A percentile compares a stretch with the other conserved stretches of the same genome.
Evolutionary conservation across 1,140 invertebrate species (phyloP).

Genomic region (Drosophila eugracilis): DNA sequence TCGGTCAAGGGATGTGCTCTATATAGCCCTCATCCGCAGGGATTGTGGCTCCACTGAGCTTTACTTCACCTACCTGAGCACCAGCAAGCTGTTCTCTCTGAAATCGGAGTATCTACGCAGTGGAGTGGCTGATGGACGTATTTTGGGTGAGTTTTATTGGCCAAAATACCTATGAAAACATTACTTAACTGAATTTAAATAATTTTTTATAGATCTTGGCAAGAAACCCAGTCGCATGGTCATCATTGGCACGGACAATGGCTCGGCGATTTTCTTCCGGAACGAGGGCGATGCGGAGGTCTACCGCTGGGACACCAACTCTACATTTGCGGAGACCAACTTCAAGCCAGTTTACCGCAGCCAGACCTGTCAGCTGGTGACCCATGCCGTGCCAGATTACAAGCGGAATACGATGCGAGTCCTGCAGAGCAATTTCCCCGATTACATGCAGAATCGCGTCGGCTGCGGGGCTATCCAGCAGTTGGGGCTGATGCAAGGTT

Average conservation of each 20-base stretch:
- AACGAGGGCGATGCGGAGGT: conserved; percentile 87
- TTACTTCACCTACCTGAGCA: conserved; percentile 87
- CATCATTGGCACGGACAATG: conserved; percentile 88
- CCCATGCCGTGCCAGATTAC: conserved; percentile 87
- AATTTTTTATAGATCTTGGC: conserved; percentile 85
- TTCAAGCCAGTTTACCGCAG: conserved; percentile 86
- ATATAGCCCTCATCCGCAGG: conserved; percentile 86
- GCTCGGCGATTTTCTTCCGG: conserved; percentile 87
- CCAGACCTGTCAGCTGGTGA: conserved; percentile 86
- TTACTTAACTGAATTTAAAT: neutral
- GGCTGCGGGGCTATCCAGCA: conserved; percentile 87
- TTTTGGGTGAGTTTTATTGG: conserved; percentile 77
- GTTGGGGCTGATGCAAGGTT: conserved; percentile 85
- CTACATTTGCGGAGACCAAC: conserved; percentile 85
- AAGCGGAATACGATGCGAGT: conserved; percentile 86
- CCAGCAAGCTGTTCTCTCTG: conserved; percentile 86
- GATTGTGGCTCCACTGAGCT: conserved; percentile 86
- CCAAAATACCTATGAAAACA: no score
- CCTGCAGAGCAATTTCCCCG: conserved; percentile 88
- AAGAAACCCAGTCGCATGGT: conserved; percentile 86
- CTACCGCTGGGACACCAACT: conserved; percentile 88
- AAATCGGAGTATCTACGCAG: conserved; percentile 86
- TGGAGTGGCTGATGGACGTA: conserved; percentile 85
- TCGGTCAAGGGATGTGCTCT: conserved; percentile 86
- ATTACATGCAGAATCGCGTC: conserved; percentile 87